Evolutionary conservation across 2,797 vertebrate species (phyloP), one percentile per base, ranked within the genome.

Genomic region (Artibeus jamaicensis): DNA sequence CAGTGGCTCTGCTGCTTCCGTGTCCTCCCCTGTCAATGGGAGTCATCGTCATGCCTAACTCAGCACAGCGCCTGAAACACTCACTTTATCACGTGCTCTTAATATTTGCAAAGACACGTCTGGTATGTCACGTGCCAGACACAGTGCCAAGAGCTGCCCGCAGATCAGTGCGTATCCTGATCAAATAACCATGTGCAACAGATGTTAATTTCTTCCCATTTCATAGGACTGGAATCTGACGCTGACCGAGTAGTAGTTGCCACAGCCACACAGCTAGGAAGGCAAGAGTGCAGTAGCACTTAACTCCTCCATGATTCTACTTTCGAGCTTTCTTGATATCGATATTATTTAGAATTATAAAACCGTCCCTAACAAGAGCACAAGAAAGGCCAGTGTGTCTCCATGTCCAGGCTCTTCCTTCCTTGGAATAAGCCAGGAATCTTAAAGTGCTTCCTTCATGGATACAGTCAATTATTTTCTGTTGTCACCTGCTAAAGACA

Each of bases 1-100:
- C 14, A 1, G 22, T 5, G 29, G 37, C 37, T 86, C 9, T n/a
- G 48, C 62, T 24, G 29, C 46, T 46, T 84, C 65, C 18, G 53
- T 39, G 24, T 87, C 37, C 29, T 46, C 70, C 2, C 62, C 70
- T 46, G 74, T 59, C 44, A 76, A 44, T 39, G 37, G 50, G 73
- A 53, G 37, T 7, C 2, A 14, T 26, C 19, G 2, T 9, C 4
- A 37, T 6, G 15, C 62, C 37, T 8, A 42, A 37, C 29, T 29
- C 10, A n/a, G 24, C 9, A 21, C 37, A 2, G 7, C 0, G 26
- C 19, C 44, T 0, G 3, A 55, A 32, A 24, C 21, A 1, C 8
- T 77, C 12, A 5, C 44, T 70, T n/a, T 15, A 37, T 6, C 2
- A 0, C 12, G 34, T 21, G 26, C 74, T 85, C n/a, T 48, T 24